Percentiles rank a stretch among this genome's conserved stretches.
These are phyloP conservation scores for Platysternon megacephalum DNA, from an alignment of 2,113 vertebrate species.

Conservation along the genomic window DNA sequence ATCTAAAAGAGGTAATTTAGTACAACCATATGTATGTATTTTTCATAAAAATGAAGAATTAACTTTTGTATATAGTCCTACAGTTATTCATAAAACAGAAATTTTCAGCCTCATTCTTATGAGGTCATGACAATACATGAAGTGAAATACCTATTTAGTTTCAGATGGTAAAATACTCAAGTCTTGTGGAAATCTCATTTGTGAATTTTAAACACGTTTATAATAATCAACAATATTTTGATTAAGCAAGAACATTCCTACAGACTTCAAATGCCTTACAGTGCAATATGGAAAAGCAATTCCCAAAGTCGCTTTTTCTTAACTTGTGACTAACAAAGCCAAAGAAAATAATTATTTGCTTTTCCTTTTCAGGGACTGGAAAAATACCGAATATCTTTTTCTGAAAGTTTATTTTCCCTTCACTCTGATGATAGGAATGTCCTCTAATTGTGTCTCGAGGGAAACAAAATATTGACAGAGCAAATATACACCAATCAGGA, in stretches of 20 bases:
- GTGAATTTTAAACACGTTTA: neutral
- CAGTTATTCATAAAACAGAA: neutral
- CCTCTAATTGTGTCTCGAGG: conserved; percentile 28
- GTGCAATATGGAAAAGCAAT: conserved; percentile 59
- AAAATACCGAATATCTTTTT: conserved; percentile 27
- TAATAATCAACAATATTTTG: conserved; percentile 12
- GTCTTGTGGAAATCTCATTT: neutral
- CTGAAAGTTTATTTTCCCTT: conserved; percentile 38
- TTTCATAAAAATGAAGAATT: neutral
- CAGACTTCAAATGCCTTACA: conserved; percentile 57
- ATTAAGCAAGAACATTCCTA: conserved; percentile 9
- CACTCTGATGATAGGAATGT: conserved; percentile 46
- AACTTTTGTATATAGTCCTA: neutral
- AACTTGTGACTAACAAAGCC: conserved; percentile 48
- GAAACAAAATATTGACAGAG: conserved; percentile 51
- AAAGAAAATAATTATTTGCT: conserved; percentile 60
- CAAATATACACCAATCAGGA: conserved; percentile 53
- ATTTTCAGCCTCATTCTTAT: neutral
- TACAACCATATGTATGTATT: neutral
- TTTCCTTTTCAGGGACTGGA: conserved; percentile 60
- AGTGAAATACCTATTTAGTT: neutral
- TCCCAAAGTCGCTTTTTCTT: conserved; percentile 30
- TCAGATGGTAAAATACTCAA: neutral
- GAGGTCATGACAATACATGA: neutral
- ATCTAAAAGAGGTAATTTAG: neutral